A percentile compares a stretch with the other conserved stretches of the same genome.
Evolutionary conservation across 2,888 invertebrate species (phyloP).

Genomic region (Cistogaster globosa): DNA sequence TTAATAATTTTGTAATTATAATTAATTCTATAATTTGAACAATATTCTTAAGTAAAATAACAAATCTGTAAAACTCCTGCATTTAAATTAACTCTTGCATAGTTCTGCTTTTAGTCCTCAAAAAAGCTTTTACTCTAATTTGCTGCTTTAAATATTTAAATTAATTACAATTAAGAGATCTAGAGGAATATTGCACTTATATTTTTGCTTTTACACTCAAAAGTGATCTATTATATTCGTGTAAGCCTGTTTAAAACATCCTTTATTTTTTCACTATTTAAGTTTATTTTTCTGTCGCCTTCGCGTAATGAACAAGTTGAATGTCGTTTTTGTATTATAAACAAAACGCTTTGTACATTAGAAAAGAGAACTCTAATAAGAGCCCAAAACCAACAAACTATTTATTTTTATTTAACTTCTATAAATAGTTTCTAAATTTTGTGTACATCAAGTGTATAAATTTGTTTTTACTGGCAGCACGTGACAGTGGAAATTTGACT

Average conservation of each 20-base stretch:
- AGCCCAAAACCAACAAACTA: slow-evolving; percentile 24
- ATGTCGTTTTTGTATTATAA: too few relatives aligned
- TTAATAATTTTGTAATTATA: too few relatives aligned
- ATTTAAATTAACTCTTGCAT: too few relatives aligned
- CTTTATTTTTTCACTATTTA: not conserved
- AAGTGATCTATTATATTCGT: not conserved
- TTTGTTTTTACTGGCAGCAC: slow-evolving; percentile 61
- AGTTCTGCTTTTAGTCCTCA: too few relatives aligned
- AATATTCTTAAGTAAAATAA: too few relatives aligned
- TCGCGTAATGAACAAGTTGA: slow-evolving; percentile 1
- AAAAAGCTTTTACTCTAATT: too few relatives aligned
- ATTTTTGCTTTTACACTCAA: not conserved
- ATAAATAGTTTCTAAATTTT: slow-evolving; percentile 45
- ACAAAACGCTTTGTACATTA: slow-evolving; percentile 40
- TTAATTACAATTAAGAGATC: too few relatives aligned
- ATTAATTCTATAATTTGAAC: too few relatives aligned
- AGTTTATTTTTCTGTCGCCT: slow-evolving; percentile 30
- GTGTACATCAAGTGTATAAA: slow-evolving; percentile 60
- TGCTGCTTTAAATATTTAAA: too few relatives aligned
- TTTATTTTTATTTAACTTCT: slow-evolving; percentile 34
- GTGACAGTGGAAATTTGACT: too few relatives aligned
- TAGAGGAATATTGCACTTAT: too few relatives aligned
- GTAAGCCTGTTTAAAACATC: not conserved
- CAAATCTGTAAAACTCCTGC: too few relatives aligned
- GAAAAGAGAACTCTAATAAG: slow-evolving; percentile 23